Base-by-base conservation (phyloP, 1,140 invertebrate genomes). In the Akabosia matsudoensis region DNA sequence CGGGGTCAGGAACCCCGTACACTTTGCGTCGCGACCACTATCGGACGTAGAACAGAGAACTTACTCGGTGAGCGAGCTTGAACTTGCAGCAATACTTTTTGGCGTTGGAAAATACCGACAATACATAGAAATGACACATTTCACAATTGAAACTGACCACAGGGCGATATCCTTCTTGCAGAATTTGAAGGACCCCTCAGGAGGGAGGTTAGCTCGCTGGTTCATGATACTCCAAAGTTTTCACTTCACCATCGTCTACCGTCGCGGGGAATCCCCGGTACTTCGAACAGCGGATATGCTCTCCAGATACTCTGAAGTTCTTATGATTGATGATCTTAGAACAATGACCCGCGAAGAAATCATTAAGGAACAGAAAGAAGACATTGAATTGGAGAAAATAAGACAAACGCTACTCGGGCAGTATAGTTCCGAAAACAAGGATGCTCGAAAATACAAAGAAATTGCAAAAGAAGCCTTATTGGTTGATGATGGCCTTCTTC, bases 131-230 rank as follows among this genome's bases (percentile, higher is more conserved):
- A 85, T 85, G n/a, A 82, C 74, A 45, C 82, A 85, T 67, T 89
- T 89, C 77, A 85, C 78, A 28, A 83, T 89, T 0, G 73, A 85
- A 13, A 89, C 86, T 0, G 87, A 89, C 77, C 86, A 89, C 79
- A 82, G 82, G 79, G 84, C 86, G 0, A 76, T 88, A 1, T 76
- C 79, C 30, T 89, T 85, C 84, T 79, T 89, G 3, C 77, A 83
- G 33, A 82, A 82, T 1, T 79, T 86, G 1, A 85, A 84, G 77
- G 84, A 86, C 71, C 82, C 85, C 1, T 82, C 78, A 0, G 84
- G 83, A 52, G 84, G 83, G 51, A 70, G 86, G 61, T 75, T 89
- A 28, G 84, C 84, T 1, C 74, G 87, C n/a, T 89, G 87, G 87
- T 77, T 84, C 71, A 34, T 88, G 13, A 82, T 84, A 77, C 75